Conservation (phyloP, 2,113 vertebrate species). For the Parotia lawesii region DNA sequence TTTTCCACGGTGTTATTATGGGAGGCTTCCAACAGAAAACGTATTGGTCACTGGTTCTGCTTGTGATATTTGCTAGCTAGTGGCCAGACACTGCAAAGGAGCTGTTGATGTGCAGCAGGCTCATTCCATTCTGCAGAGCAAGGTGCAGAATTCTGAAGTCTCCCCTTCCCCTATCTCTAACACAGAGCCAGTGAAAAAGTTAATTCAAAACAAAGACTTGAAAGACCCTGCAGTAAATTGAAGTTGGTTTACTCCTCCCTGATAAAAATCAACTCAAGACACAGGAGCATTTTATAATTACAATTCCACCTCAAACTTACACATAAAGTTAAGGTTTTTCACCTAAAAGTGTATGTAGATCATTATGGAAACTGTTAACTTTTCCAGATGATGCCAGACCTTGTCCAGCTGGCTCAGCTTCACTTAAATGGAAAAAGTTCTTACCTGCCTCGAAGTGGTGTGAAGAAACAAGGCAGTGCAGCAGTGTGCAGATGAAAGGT, state of each 20-base stretch:
- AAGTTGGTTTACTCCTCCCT: not conserved
- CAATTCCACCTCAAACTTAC: not conserved
- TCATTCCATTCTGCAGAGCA: not conserved
- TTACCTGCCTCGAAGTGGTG: not conserved
- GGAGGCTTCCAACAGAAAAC: not conserved
- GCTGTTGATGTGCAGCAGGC: not conserved
- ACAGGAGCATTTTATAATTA: not conserved
- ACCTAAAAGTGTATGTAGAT: not conserved
- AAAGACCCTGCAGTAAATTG: not conserved
- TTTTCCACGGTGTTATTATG: not conserved
- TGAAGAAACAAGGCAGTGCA: not conserved
- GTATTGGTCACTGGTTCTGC: not conserved
- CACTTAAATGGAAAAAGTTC: not conserved
- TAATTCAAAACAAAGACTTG: not conserved
- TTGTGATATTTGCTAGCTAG: not conserved
- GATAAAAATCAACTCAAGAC: not conserved
- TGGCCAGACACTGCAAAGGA: not conserved
- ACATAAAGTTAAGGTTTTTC: not conserved
- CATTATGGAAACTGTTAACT: not conserved
- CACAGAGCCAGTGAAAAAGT: not conserved
- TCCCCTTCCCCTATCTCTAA: not conserved
- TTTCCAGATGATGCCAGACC: not conserved
- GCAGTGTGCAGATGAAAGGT: not conserved
- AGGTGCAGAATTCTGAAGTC: not conserved
- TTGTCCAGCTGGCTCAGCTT: not conserved